Evolutionary conservation across 2,888 invertebrate species (phyloP).

Genomic region (Patella depressa): DNA sequence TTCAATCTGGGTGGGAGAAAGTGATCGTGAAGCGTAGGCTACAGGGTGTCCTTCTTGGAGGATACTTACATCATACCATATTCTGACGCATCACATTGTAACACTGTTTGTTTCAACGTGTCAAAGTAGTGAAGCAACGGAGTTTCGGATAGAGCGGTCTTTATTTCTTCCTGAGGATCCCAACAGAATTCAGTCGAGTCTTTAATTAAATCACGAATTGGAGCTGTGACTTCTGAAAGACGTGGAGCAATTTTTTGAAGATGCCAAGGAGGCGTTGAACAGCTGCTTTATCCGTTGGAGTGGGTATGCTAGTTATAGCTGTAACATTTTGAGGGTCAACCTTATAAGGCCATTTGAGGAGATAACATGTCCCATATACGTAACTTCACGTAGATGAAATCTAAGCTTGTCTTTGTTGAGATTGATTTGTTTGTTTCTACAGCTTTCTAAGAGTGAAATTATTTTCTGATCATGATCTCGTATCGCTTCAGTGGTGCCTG

Average conservation of each 20-base stretch:
- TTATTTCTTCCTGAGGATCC: constrained; percentile 22
- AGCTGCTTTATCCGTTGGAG: constrained; percentile 28
- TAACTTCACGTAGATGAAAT: constrained; percentile 19
- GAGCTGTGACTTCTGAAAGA: constrained; percentile 29
- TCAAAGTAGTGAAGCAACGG: constrained; percentile 35
- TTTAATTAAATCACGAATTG: constrained; percentile 28
- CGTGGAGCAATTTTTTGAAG: constrained; percentile 33
- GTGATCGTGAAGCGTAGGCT: constrained; percentile 15
- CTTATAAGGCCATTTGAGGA: constrained; percentile 27
- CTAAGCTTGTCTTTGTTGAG: constrained; percentile 31
- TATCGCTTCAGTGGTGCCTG: constrained; percentile 30
- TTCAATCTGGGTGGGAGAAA: constrained; percentile 31
- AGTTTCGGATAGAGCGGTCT: constrained; percentile 19
- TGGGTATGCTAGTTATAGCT: constrained; percentile 20
- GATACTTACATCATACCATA: constrained; percentile 29
- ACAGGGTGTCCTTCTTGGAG: constrained; percentile 25
- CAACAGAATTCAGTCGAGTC: constrained; percentile 24
- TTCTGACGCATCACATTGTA: constrained; percentile 35
- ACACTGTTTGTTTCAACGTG: not conserved
- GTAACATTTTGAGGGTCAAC: constrained; percentile 31
- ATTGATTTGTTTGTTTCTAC: constrained; percentile 24
- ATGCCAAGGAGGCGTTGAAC: constrained; percentile 29
- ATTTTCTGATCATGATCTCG: too few species aligned
- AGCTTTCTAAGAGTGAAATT: too few species aligned
- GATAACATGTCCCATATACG: constrained; percentile 33